Percentiles rank a stretch among this genome's conserved stretches.
Conservation (phyloP, 2,888 invertebrate species). For the Alitta virens region DNA sequence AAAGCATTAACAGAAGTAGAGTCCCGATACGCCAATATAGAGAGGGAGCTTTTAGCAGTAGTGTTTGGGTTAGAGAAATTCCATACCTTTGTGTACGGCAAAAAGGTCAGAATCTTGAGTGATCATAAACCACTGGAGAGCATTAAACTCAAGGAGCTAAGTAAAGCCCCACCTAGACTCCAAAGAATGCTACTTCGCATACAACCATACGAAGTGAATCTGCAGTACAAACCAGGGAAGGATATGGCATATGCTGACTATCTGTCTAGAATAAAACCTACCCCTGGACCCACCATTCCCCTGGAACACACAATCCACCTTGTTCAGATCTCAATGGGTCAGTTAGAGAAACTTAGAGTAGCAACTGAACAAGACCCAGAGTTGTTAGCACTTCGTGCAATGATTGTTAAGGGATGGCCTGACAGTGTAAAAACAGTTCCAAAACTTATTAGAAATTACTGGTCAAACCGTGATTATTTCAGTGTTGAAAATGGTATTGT, state of each 20-base stretch:
- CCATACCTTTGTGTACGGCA: conserved; percentile 30
- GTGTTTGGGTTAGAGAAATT: conserved; percentile 32
- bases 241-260: conserved; percentile 25
- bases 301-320: no score
- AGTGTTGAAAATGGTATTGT: no score
- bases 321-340: no score
- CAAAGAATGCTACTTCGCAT: conserved; percentile 16
- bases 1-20: conserved; percentile 33
- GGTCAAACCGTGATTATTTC: no score
- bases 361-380: no score
- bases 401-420: no score
- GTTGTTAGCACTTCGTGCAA: no score
- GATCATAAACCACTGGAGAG: conserved; percentile 33
- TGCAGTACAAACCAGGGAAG: conserved; percentile 22
- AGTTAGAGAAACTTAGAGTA: no score
- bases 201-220: conserved; percentile 19
- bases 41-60: conserved; percentile 30
- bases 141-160: conserved; percentile 16
- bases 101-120: conserved; percentile 26
- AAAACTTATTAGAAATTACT: no score
- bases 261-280: conserved; percentile 10
- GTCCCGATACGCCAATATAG: conserved; percentile 32
- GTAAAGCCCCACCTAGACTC: conserved; percentile 5
- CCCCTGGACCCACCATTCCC: neutral
- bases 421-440: no score